phyloP scores from a whole-genome alignment of 2,797 vertebrate genomes.

The Erpetoichthys calabaricus region DNA sequence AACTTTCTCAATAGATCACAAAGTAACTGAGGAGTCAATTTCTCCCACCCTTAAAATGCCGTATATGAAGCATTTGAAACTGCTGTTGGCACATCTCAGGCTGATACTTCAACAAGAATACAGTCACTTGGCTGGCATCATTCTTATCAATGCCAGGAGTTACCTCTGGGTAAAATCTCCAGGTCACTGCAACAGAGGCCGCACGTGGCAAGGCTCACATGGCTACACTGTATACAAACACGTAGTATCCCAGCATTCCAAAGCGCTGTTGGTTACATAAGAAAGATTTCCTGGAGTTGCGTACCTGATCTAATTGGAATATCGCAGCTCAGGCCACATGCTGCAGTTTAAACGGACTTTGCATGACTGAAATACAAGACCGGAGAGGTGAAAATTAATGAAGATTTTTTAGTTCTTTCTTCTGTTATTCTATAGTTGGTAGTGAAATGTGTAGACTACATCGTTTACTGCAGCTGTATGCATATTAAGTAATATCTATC shows the following conservation, averaged over 20 bases:
- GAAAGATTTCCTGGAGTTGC: slow-evolving; percentile 32
- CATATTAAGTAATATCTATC: no score
- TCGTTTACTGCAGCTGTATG: no score
- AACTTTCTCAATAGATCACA: no score
- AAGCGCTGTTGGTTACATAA: slow-evolving; percentile 43
- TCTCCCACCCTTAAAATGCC: no score
- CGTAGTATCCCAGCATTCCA: slow-evolving; percentile 51
- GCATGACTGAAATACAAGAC: neutral
- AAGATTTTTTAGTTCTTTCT: no score
- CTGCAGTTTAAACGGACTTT: slow-evolving; percentile 1
- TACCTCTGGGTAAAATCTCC: slow-evolving; percentile 43
- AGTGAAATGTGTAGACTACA: no score
- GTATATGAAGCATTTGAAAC: no score
- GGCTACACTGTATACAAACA: slow-evolving; percentile 77
- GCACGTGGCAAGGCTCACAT: slow-evolving; percentile 56
- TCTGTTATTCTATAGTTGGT: no score
- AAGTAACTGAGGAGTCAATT: no score
- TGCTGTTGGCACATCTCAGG: no score
- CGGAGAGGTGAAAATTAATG: no score
- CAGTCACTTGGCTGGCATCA: slow-evolving; percentile 21
- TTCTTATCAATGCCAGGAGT: slow-evolving; percentile 41
- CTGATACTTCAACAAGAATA: neutral
- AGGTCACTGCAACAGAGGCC: slow-evolving; percentile 40
- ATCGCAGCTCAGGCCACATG: slow-evolving; percentile 4
- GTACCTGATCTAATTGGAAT: slow-evolving; percentile 25